Evolutionary conservation across 1,140 invertebrate species (phyloP).

Genomic region (Drosophila pectinifera): DNA sequence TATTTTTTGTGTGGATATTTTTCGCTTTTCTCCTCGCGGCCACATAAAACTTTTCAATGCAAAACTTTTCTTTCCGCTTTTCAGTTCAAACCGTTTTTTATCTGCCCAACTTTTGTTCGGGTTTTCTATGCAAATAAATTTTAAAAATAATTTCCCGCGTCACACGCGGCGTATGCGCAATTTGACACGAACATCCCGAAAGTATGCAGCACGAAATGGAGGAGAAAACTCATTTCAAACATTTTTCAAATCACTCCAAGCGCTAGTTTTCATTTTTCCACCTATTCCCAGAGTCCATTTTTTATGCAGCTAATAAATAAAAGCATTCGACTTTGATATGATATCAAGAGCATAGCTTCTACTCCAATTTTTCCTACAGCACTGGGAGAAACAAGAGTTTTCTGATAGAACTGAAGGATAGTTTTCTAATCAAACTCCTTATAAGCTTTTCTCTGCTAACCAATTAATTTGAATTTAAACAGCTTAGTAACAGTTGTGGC

Average conservation of each 20-base stretch:
- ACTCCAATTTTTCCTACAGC: not conserved
- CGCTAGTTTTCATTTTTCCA: slow-evolving; percentile 17
- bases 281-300: slow-evolving; percentile 24
- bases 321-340: slow-evolving; percentile 45
- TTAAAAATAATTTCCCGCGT: slow-evolving; percentile 30
- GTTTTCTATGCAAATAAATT: slow-evolving; percentile 29
- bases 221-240: slow-evolving; percentile 26
- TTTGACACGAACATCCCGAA: slow-evolving; percentile 50
- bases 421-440: not conserved
- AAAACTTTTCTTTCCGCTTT: slow-evolving; percentile 26
- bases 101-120: slow-evolving; percentile 20
- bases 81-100: slow-evolving; percentile 7
- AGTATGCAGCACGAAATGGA: slow-evolving; percentile 49
- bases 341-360: slow-evolving; percentile 26
- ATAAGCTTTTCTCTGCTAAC: not conserved
- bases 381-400: slow-evolving; percentile 12
- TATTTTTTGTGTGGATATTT: slow-evolving; percentile 6
- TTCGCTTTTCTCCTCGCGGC: slow-evolving; percentile 18
- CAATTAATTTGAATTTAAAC: no score
- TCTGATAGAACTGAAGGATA: not conserved
- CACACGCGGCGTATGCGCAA: slow-evolving; percentile 71
- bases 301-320: slow-evolving; percentile 43
- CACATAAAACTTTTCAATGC: slow-evolving; percentile 30
- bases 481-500: no score
- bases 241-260: slow-evolving; percentile 40